Evolutionary conservation across 2,888 invertebrate species (phyloP).

Genomic region (Laothoe populi): DNA sequence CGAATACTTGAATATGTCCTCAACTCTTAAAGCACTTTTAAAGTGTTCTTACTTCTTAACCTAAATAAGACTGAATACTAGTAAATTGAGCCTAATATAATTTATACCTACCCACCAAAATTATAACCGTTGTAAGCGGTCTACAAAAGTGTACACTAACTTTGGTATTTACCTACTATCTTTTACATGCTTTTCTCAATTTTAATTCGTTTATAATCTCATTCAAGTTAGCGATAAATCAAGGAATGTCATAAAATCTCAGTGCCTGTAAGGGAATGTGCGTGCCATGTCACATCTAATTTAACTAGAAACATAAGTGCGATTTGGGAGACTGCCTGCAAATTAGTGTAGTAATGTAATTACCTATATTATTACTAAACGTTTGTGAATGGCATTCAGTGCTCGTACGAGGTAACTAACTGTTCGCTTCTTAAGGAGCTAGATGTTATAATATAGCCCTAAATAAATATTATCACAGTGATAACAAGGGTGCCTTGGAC

Average conservation of each 20-base stretch:
- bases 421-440: background rate
- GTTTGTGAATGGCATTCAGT: background rate
- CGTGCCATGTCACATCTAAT: background rate
- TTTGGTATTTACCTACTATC: too few relatives aligned
- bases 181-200: background rate
- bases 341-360: too few relatives aligned
- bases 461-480: slow-evolving; percentile 17
- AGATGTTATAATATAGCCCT: background rate
- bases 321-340: background rate
- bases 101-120: background rate
- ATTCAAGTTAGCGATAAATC: background rate
- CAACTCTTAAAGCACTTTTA: background rate
- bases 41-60: background rate
- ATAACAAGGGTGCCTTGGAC: background rate
- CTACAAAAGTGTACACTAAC: too few relatives aligned
- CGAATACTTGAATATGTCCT: background rate
- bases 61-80: background rate
- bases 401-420: background rate
- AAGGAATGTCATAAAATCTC: slow-evolving; percentile 1
- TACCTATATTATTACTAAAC: too few relatives aligned
- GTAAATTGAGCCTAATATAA: background rate
- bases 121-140: background rate
- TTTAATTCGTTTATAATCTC: background rate
- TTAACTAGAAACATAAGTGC: background rate
- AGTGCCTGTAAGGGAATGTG: background rate